These are phyloP conservation scores for Spizella passerina DNA, from an alignment of 2,797 vertebrate species.

Conservation along the genomic window DNA sequence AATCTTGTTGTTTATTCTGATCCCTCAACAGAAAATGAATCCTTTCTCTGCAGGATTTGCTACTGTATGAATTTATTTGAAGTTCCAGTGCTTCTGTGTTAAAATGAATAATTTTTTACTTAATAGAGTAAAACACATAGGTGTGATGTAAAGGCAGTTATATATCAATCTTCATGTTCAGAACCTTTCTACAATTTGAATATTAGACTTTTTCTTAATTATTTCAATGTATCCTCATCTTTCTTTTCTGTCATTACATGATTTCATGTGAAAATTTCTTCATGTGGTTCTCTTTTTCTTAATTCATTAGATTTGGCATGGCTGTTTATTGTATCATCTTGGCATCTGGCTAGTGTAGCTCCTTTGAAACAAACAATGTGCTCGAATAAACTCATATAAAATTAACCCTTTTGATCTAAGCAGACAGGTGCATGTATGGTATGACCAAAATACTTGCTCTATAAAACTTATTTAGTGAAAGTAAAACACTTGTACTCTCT, in stretches of 20 bases:
- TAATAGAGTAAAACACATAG: background rate
- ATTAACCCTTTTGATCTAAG: constrained; percentile 48
- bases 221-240: constrained; percentile 44
- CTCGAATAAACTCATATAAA: background rate
- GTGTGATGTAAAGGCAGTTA: background rate
- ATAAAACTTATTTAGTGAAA: constrained; percentile 13
- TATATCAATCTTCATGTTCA: background rate
- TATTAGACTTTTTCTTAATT: background rate
- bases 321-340: constrained; percentile 67
- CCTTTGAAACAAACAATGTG: constrained; percentile 48
- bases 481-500: background rate
- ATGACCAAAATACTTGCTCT: background rate
- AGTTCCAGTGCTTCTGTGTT: background rate
- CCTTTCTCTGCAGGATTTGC: background rate
- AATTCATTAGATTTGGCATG: constrained; percentile 71
- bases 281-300: constrained; percentile 52
- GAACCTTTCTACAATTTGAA: constrained; percentile 21
- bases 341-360: constrained; percentile 69
- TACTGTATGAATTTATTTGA: background rate
- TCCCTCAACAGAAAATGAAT: background rate
- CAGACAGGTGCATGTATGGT: background rate
- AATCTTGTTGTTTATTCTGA: background rate
- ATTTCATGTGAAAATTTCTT: constrained; percentile 67
- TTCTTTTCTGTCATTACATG: constrained; percentile 71
- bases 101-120: background rate